Evolutionary conservation across 92 coral and sea anemone genomes (phyloP).

Genomic region (Phymanthus crucifer): DNA sequence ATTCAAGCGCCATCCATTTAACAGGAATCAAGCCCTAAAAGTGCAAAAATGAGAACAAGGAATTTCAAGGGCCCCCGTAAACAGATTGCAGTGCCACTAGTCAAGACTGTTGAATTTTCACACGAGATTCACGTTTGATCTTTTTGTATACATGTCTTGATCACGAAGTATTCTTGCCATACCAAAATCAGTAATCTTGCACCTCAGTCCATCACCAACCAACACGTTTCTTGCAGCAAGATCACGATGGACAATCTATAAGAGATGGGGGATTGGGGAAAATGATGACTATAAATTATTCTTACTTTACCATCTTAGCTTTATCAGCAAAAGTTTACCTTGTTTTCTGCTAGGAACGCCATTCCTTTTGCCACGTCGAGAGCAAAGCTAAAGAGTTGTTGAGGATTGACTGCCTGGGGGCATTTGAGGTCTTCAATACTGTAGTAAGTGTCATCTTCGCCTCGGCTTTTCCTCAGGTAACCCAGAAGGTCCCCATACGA

Average conservation of each 20-base stretch:
- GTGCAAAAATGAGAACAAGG: neutral
- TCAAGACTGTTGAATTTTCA: neutral
- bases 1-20: constrained; percentile 32
- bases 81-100: neutral
- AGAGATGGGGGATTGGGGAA: neutral
- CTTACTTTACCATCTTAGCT: no score
- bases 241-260: constrained; percentile 66
- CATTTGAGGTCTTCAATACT: constrained; percentile 31
- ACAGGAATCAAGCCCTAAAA: constrained; percentile 23
- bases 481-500: constrained; percentile 67
- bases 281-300: neutral
- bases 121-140: constrained; percentile 42
- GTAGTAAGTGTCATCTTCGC: constrained; percentile 63
- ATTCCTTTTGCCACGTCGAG: constrained; percentile 64
- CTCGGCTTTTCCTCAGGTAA: constrained; percentile 54
- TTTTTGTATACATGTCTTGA: constrained; percentile 42
- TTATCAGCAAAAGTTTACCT: constrained; percentile 28
- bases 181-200: constrained; percentile 69
- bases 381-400: constrained; percentile 52
- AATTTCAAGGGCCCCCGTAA: neutral
- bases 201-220: constrained; percentile 49
- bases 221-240: constrained; percentile 67
- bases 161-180: constrained; percentile 52
- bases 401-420: constrained; percentile 27
- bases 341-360: constrained; percentile 54